These are phyloP conservation scores for Drosophila testacea DNA, from an alignment of 2,888 invertebrate genomes.

Conservation along the genomic window DNA sequence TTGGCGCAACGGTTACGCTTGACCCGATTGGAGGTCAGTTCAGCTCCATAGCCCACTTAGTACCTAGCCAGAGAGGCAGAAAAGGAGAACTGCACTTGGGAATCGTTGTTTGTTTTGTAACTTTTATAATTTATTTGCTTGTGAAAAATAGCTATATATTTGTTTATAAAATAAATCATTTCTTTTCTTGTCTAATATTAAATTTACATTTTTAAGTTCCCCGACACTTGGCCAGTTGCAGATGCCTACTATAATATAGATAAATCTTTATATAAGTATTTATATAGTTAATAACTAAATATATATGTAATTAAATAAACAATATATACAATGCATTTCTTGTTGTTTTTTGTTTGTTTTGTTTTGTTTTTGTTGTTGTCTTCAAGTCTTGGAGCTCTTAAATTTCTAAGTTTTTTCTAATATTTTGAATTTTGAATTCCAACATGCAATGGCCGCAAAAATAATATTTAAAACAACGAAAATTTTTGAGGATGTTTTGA, in stretches of 20 bases:
- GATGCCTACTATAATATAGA: slow-evolving; percentile 48
- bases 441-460: slow-evolving; percentile 77
- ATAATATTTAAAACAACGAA: slow-evolving; percentile 46
- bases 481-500: slow-evolving; percentile 37
- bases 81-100: slow-evolving; percentile 9
- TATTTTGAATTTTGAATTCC: slow-evolving; percentile 73
- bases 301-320: slow-evolving; percentile 76
- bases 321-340: slow-evolving; percentile 70
- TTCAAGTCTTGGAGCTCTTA: slow-evolving; percentile 80
- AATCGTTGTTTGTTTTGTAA: slow-evolving; percentile 42
- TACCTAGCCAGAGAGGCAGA: neutral
- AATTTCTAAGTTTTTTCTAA: slow-evolving; percentile 41
- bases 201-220: slow-evolving; percentile 67
- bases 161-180: slow-evolving; percentile 70
- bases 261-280: slow-evolving; percentile 24
- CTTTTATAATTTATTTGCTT: slow-evolving; percentile 76
- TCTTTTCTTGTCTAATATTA: slow-evolving; percentile 48
- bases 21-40: slow-evolving; percentile 71
- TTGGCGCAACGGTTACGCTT: slow-evolving; percentile 81
- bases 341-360: slow-evolving; percentile 22
- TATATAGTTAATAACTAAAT: slow-evolving; percentile 36
- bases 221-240: slow-evolving; percentile 55
- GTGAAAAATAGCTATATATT: slow-evolving; percentile 74
- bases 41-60: slow-evolving; percentile 26
- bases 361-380: slow-evolving; percentile 48